A percentile compares a stretch with the other conserved stretches of the same genome.
phyloP scores from a whole-genome alignment of 2,113 vertebrate genomes.

The Marmota monax region DNA sequence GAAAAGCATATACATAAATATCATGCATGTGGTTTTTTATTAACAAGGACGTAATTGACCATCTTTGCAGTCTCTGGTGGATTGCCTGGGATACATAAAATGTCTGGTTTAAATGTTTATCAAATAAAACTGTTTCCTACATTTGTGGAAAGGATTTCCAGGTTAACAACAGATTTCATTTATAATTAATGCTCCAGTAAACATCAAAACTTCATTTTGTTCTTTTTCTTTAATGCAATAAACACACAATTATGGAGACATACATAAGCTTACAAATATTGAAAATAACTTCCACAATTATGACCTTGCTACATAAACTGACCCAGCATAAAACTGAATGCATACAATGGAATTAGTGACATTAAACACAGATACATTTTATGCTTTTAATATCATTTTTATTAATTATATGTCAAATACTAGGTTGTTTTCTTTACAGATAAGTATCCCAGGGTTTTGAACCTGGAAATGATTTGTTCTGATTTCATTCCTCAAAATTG shows the following conservation, averaged over 20 bases:
- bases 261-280: background rate
- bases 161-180: background rate
- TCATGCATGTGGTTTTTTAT: background rate
- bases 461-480: background rate
- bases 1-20: background rate
- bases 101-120: background rate
- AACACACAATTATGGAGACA: background rate
- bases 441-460: background rate
- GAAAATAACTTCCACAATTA: background rate
- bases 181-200: background rate
- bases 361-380: background rate
- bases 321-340: background rate
- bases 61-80: background rate
- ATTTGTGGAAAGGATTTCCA: background rate
- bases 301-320: background rate
- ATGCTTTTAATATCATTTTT: background rate
- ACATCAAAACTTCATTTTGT: background rate
- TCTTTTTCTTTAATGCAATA: background rate
- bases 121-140: background rate
- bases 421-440: background rate
- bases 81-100: background rate
- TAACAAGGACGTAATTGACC: background rate
- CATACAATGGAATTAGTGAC: background rate
- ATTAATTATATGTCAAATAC: background rate
- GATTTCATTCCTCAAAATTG: background rate